Evolutionary conservation across 2,888 invertebrate genomes (phyloP).

Genomic region (Calameuta pallipes): DNA sequence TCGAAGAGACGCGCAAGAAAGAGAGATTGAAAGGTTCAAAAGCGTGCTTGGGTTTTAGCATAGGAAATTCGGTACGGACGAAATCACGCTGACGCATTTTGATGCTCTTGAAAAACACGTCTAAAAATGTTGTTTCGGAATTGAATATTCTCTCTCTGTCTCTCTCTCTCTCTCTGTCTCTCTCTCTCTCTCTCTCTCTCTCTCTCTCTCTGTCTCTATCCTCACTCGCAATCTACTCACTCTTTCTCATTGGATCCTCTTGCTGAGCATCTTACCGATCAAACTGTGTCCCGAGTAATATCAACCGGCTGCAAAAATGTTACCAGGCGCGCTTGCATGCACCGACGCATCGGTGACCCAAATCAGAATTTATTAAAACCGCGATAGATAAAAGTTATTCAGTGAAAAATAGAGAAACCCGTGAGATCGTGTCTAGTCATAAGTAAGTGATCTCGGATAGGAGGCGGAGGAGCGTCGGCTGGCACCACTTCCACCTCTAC

Average conservation of each 20-base stretch:
- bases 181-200: slow-evolving; percentile 9
- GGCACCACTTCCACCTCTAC: neutral
- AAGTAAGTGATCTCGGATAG: slow-evolving; percentile 56
- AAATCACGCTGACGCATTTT: neutral
- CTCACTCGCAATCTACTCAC: neutral
- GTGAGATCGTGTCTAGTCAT: slow-evolving; percentile 57
- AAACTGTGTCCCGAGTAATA: neutral
- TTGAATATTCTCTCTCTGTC: neutral
- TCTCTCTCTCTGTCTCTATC: slow-evolving; percentile 6
- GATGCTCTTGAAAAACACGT: neutral
- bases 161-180: neutral
- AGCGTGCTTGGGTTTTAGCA: neutral
- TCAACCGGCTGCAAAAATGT: neutral
- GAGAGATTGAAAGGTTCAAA: neutral
- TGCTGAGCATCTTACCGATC: neutral
- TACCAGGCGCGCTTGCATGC: slow-evolving; percentile 3
- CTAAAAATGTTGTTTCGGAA: neutral
- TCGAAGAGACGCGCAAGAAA: neutral
- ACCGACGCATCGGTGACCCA: slow-evolving; percentile 40
- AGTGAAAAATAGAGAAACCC: slow-evolving; percentile 39
- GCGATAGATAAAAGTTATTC: slow-evolving; percentile 48
- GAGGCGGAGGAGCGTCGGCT: slow-evolving; percentile 21
- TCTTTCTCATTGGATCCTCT: neutral
- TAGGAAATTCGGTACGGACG: neutral
- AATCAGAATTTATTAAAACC: slow-evolving; percentile 53